Base-by-base conservation (phyloP, 2,888 invertebrate genomes). In the Leptinotarsa juncta region DNA sequence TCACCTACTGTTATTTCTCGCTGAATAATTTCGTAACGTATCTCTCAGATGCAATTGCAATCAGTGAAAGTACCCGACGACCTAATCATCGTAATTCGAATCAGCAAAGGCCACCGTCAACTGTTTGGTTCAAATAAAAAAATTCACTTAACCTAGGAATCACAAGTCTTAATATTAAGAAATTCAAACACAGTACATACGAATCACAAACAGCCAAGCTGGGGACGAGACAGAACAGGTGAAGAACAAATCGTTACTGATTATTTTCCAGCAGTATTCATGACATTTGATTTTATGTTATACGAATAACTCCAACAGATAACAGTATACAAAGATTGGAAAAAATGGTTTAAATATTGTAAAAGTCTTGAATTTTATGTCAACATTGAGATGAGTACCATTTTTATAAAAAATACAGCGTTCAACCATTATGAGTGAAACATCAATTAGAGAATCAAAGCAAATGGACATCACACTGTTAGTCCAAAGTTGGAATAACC, bases 141-240 rank as follows among this genome's bases (percentile, higher is more conserved):
- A 77, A 74, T 71, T 60, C 65, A 75, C 75, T 75, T 70, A 75
- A 69, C 53, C 73, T 77, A 77, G 67, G 51, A 77, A 75, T 76
- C 77, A 79, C 79, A 79, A 77, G 77, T 74, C 76, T 79, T 77
- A 74, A 78, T 60, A 77, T 76, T 75, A 78, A 79, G 75, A 79
- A 74, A 75, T 77, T 78, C 77, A 80, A 80, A 73, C 55, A 82
- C 79, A 82, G 68, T 80, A 82, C 78, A 81, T 77, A 81, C 81
- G 74, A 82, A 84, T 84, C 84, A 84, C 84, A 84, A 83, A 83
- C 81, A 83, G 83, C 83, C 78, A 83, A 83, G 82, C 81, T 82
- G 82, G 74, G 76, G 75, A 65, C 48, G 49, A 60, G 3, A 16
- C 60, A 74, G 62, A 32, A 7, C 32, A 26, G 32, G 62, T n/a